Base-by-base conservation (phyloP, 2,888 invertebrate genomes). In the Entomobrya multifasciata region DNA sequence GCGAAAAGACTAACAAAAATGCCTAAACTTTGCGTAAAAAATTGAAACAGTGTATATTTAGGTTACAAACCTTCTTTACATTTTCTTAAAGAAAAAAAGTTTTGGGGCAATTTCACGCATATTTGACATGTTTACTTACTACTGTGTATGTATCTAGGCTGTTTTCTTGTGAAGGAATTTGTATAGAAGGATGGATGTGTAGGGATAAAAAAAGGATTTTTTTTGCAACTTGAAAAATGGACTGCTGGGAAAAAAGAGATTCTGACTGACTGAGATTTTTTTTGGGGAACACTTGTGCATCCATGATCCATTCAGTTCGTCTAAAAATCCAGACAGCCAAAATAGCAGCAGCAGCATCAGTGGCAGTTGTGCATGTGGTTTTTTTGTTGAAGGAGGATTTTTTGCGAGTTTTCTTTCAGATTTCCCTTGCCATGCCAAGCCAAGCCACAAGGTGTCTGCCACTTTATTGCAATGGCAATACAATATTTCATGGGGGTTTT, bases 41-140 rank as follows among this genome's bases (percentile, higher is more conserved):
- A n/a, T n/a, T n/a, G n/a, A n/a, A n/a, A n/a, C n/a, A n/a, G n/a
- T n/a, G n/a, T n/a, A n/a, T n/a, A n/a, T n/a, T n/a, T n/a, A n/a
- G n/a, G n/a, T n/a, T n/a, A 36, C 36, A 36, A 36, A 36, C 0
- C 52, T 52, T 52, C 52, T 52, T 5, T 25, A 5, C 13, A 3
- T 60, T 17, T 3, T 22, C 15, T 70, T 47, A 6, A 55, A 70
- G 8, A n/a, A 44, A 20, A 4, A 36, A 22, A 82, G 47, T 76
- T 77, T 77, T 62, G 57, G 65, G 55, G 55, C 83, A 83, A 77
- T 85, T 85, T 77, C 84, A 85, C 70, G 78, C 78, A 78, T 77
- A 70, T 78, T 85, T 85, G 84, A 70, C 77, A 85, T 85, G 84
- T 85, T 85, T 85, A 85, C 84, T 70, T 78, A 85, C 84, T n/a